These are phyloP conservation scores for Macrocentrus cingulum DNA, from an alignment of 1,140 invertebrate species.

Conservation along the genomic window DNA sequence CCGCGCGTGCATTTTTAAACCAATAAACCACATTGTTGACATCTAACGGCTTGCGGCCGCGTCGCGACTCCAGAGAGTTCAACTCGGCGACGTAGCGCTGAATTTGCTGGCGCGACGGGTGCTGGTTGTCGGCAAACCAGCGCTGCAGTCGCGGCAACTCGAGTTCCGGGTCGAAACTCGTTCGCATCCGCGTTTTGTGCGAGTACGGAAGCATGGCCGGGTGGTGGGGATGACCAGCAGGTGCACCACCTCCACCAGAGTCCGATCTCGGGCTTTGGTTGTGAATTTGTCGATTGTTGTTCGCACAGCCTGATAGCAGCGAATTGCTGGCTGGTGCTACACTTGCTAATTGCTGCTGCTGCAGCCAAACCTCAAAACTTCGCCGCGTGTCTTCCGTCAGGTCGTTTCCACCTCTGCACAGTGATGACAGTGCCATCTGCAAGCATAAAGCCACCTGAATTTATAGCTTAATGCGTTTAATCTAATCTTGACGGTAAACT, in stretches of 20 bases:
- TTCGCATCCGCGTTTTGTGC: constrained; percentile 88
- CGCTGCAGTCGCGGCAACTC: constrained; percentile 92
- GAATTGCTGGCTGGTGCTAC: constrained; percentile 46
- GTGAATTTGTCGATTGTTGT: constrained; percentile 46
- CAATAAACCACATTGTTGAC: constrained; percentile 98
- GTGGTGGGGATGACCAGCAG: constrained; percentile 57
- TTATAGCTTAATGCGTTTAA: background rate
- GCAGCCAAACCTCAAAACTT: constrained; percentile 70
- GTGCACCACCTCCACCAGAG: constrained; percentile 39
- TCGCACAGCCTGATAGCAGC: constrained; percentile 9
- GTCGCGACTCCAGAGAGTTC: constrained; percentile 86
- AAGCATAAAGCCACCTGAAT: constrained; percentile 34
- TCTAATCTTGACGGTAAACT: too few relatives aligned
- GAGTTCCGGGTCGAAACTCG: constrained; percentile 92
- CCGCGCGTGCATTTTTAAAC: constrained; percentile 97
- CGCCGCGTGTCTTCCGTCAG: constrained; percentile 73
- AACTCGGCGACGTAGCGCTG: constrained; percentile 92
- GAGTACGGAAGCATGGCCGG: constrained; percentile 75
- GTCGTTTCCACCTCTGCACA: constrained; percentile 73
- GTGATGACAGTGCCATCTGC: constrained; percentile 75
- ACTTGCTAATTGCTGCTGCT: constrained; percentile 60
- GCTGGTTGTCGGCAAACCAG: constrained; percentile 95
- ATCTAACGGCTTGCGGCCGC: constrained; percentile 90
- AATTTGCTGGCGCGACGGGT: constrained; percentile 91
- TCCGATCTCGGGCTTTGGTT: constrained; percentile 51